Base-by-base conservation (phyloP, 2,797 vertebrate genomes). In the Peromyscus nudipes region DNA sequence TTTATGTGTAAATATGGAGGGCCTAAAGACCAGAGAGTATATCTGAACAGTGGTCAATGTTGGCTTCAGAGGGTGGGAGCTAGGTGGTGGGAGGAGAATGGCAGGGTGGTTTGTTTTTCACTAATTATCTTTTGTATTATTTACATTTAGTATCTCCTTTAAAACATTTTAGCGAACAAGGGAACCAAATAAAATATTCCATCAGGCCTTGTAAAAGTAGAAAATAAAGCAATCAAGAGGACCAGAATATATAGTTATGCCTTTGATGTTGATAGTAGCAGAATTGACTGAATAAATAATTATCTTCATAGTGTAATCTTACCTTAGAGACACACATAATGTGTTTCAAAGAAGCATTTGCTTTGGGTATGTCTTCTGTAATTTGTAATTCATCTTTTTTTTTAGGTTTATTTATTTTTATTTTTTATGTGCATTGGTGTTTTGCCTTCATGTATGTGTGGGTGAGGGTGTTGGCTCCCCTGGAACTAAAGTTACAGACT, bases 381-480 rank as follows among this genome's bases (percentile, higher is more conserved):
- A 93, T 88, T 76, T 90, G 37, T 91, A 89, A 91, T 84, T 95
- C 62, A 87, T 95, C 69, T 86, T 97, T 94, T 96, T 96, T 92
- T 91, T 11, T 6, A 73, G 21, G 21, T 73, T 40, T 25, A 73
- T 73, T 73, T 73, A 25, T 73, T 73, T 73, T 25, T 73, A 40
- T 71, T 17, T 71, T 21, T 73, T 11, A 11, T 75, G 37, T 75
- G 71, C 4, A 13, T 75, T 75, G 23, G 71, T 75, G 17, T 75
- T 75, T 75, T 75, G 37, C 12, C 10, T 75, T 25, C 10, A 6
- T 43, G 37, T 75, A 40, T 75, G 37, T 40, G 21, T 75, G 21
- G 37, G 21, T 25, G 0, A 75, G 37, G 71, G 37, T 75, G 21
- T 40, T 12, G 11, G 37, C 25, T 40, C 21, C 37, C 21, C 11